phyloP scores from a whole-genome alignment of 1,140 invertebrate species.

The Platyura marginata region DNA sequence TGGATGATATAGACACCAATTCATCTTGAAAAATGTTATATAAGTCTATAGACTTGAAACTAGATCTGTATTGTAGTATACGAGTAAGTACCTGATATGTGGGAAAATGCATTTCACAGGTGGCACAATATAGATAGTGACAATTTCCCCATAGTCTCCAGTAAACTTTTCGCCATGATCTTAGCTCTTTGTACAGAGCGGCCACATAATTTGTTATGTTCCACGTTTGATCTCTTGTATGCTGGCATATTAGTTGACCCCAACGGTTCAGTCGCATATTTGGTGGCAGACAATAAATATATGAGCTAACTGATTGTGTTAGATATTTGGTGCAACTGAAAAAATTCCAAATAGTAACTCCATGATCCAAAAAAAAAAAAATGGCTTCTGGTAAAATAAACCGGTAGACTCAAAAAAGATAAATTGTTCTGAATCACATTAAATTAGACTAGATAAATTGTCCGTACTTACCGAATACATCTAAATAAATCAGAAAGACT shows the following conservation, averaged over 20 bases:
- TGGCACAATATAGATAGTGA: constrained; percentile 58
- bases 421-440: background rate
- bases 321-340: constrained; percentile 30
- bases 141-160: constrained; percentile 82
- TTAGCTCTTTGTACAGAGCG: constrained; percentile 52
- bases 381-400: too few species aligned
- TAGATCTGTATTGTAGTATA: background rate
- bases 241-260: constrained; percentile 46
- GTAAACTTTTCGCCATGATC: constrained; percentile 77
- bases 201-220: constrained; percentile 66
- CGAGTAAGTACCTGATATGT: constrained; percentile 38
- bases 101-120: constrained; percentile 57
- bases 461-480: constrained; percentile 36
- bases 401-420: background rate
- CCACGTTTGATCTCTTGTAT: constrained; percentile 58
- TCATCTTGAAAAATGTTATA: constrained; percentile 26
- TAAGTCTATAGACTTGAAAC: too few species aligned
- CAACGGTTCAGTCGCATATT: constrained; percentile 48
- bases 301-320: constrained; percentile 38
- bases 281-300: constrained; percentile 42
- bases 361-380: background rate
- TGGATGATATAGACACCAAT: constrained; percentile 62
- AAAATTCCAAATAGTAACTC: background rate
- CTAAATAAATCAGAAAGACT: constrained; percentile 55
- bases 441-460: background rate